phyloP scores from a whole-genome alignment of 1,140 invertebrate species.

The Meteorus sp. region DNA sequence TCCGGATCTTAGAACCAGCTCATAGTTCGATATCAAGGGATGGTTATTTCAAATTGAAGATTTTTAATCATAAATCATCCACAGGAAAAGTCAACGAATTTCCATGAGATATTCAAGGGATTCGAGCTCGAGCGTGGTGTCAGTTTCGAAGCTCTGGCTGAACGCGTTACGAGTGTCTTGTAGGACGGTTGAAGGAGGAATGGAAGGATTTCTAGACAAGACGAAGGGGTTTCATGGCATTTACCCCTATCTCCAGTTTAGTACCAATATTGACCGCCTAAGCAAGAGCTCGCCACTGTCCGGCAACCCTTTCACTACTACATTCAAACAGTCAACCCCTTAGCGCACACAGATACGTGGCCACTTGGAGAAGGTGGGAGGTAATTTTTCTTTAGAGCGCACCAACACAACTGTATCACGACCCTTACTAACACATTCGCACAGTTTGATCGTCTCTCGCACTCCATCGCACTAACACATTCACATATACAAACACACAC shows the following conservation, averaged over 20 bases:
- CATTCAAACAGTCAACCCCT: slow-evolving; percentile 33
- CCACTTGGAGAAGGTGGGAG: slow-evolving; percentile 26
- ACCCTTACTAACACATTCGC: slow-evolving; percentile 31
- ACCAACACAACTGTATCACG: slow-evolving; percentile 38
- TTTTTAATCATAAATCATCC: too few species aligned
- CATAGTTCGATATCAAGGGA: too few species aligned
- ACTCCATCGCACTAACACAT: slow-evolving; percentile 32
- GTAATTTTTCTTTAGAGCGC: slow-evolving; percentile 52
- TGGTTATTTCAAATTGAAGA: too few species aligned
- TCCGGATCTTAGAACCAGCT: too few species aligned
- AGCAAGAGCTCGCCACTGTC: slow-evolving; percentile 59
- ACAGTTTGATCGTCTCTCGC: slow-evolving; percentile 27
- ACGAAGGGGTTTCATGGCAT: slow-evolving; percentile 19
- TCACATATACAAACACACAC: background rate
- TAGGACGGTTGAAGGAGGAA: background rate
- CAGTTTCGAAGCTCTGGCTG: background rate
- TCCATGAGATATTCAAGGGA: too few species aligned
- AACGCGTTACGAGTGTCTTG: background rate
- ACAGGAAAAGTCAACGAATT: too few species aligned
- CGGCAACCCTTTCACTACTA: slow-evolving; percentile 52
- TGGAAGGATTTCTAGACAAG: slow-evolving; percentile 6
- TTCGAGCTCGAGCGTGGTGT: too few species aligned
- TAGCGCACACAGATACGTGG: slow-evolving; percentile 36
- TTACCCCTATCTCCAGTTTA: slow-evolving; percentile 38
- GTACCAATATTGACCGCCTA: slow-evolving; percentile 50